These are phyloP conservation scores for Corythaeola cristata DNA, from an alignment of 2,113 vertebrate genomes.

Conservation along the genomic window DNA sequence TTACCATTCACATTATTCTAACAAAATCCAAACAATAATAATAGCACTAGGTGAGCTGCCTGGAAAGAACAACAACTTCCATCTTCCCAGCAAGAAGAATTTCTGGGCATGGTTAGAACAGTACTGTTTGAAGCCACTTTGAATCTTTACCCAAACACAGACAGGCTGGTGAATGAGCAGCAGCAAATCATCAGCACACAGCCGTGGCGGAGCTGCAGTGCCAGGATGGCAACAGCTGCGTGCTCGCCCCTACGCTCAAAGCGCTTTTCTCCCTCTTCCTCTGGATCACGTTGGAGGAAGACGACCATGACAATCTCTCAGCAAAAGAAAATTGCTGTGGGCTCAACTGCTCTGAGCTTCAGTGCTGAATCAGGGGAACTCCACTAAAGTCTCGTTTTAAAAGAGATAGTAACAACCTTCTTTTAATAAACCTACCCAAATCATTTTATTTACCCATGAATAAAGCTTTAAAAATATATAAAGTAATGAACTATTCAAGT, in stretches of 20 bases:
- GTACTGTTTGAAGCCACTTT: background rate
- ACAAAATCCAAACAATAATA: background rate
- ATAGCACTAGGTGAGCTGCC: background rate
- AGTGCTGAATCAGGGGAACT: background rate
- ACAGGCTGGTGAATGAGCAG: background rate
- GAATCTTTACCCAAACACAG: background rate
- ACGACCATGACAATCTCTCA: background rate
- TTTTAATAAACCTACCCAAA: background rate
- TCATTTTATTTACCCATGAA: background rate
- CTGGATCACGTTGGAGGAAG: background rate
- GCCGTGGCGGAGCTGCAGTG: accelerated
- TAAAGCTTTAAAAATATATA: background rate
- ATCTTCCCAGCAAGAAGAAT: background rate
- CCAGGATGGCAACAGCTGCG: background rate
- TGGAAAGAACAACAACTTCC: background rate
- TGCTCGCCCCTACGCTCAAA: background rate
- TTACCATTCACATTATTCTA: background rate
- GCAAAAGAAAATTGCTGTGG: background rate
- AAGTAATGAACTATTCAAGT: background rate
- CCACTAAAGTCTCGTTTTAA: background rate
- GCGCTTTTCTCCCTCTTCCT: background rate
- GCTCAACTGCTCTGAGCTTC: background rate
- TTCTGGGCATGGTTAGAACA: background rate
- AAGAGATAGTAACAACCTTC: background rate
- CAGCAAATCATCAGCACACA: background rate